Conservation (phyloP, 2,888 invertebrate genomes). For the Polylopha cassiicola region DNA sequence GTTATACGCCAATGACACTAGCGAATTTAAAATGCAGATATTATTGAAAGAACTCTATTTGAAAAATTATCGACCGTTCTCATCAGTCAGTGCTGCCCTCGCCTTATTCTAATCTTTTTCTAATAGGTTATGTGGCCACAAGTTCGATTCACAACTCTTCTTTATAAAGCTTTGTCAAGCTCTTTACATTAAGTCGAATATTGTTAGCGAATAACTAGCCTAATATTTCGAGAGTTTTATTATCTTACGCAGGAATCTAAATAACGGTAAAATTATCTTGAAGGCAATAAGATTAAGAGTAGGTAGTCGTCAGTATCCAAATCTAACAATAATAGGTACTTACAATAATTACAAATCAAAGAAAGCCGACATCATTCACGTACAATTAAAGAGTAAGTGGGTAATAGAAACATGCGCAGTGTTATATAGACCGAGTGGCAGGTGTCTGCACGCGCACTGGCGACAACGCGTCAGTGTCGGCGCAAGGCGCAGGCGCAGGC, state of each 20-base stretch:
- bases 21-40: not conserved
- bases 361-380: constrained; percentile 44
- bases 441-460: constrained; percentile 35
- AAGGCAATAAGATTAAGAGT: constrained; percentile 54
- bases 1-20: constrained; percentile 32
- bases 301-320: constrained; percentile 40
- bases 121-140: constrained; percentile 69
- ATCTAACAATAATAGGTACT: constrained; percentile 31
- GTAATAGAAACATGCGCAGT: constrained; percentile 53
- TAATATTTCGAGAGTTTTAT: constrained; percentile 49
- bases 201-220: constrained; percentile 49
- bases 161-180: constrained; percentile 75
- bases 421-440: constrained; percentile 64
- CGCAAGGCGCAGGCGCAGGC: constrained; percentile 13
- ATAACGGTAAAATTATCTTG: constrained; percentile 47
- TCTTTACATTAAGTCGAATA: constrained; percentile 66
- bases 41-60: not conserved
- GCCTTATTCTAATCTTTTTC: constrained; percentile 52
- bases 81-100: constrained; percentile 12
- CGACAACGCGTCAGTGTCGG: constrained; percentile 29
- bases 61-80: constrained; percentile 6
- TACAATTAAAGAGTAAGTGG: constrained; percentile 40
- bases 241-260: constrained; percentile 41
- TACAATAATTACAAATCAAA: constrained; percentile 36
- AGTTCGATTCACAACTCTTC: constrained; percentile 76